Evolutionary conservation across 2,888 invertebrate species (phyloP).

Genomic region (Sphaeridia pumilis): DNA sequence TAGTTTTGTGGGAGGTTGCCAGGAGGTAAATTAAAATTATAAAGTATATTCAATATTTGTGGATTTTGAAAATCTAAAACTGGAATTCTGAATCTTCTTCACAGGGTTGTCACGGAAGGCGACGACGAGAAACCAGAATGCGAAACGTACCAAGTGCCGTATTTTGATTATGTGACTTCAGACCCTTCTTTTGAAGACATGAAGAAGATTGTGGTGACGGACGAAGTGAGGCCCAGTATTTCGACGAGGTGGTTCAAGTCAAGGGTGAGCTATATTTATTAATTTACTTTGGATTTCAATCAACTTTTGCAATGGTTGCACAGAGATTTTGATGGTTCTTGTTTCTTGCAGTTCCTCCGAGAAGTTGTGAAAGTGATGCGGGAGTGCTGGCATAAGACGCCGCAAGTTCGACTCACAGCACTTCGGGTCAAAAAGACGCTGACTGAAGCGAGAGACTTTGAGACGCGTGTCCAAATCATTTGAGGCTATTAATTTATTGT

Average conservation of each 20-base stretch:
- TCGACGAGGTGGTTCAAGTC: constrained; percentile 58
- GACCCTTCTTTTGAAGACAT: constrained; percentile 84
- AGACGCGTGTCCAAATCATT: constrained; percentile 31
- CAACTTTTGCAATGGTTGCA: not conserved
- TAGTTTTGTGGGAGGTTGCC: constrained; percentile 80
- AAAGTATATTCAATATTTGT: not conserved
- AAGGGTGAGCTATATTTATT: constrained; percentile 39
- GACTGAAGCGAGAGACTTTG: constrained; percentile 47
- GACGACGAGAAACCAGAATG: constrained; percentile 51
- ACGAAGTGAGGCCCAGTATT: constrained; percentile 56
- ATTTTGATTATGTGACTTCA: constrained; percentile 65
- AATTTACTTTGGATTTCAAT: not conserved
- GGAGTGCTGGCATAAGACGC: constrained; percentile 82
- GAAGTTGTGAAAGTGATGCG: constrained; percentile 63
- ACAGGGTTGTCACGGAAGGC: constrained; percentile 37
- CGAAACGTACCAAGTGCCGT: constrained; percentile 70
- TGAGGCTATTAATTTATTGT: too few relatives aligned
- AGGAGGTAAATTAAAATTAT: constrained; percentile 49
- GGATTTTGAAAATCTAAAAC: not conserved
- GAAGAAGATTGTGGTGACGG: constrained; percentile 64
- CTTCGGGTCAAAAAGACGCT: constrained; percentile 87
- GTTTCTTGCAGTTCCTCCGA: constrained; percentile 50
- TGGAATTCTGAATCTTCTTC: too few relatives aligned
- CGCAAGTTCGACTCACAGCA: constrained; percentile 77
- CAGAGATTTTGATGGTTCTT: not conserved